phyloP scores from a whole-genome alignment of 2,888 invertebrate genomes.

The Dioctria linearis region DNA sequence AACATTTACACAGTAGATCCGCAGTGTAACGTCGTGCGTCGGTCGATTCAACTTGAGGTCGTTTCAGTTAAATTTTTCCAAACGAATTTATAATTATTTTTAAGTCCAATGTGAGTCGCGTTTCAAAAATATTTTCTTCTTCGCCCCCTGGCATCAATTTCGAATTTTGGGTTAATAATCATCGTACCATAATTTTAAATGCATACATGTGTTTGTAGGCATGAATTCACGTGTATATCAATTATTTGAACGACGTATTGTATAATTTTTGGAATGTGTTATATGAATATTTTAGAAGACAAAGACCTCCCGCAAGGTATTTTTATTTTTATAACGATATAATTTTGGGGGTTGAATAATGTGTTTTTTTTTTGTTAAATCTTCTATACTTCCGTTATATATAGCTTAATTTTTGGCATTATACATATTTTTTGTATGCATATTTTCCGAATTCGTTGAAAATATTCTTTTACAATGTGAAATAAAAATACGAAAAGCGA shows the following conservation, averaged over 20 bases:
- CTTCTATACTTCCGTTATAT: no score
- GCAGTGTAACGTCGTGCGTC: neutral
- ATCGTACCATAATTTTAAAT: neutral
- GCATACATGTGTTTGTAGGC: no score
- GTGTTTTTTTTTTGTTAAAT: no score
- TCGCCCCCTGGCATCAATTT: constrained; percentile 27
- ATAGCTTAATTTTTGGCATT: no score
- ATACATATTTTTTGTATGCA: no score
- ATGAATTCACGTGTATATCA: no score
- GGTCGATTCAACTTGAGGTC: neutral
- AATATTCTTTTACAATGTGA: no score
- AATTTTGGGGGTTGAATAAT: no score
- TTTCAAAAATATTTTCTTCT: constrained; percentile 38
- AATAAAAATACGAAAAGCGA: neutral
- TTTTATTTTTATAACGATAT: no score
- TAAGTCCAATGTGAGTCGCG: neutral
- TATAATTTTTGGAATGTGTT: constrained; percentile 47
- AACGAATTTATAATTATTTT: constrained; percentile 18
- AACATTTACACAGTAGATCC: constrained; percentile 2
- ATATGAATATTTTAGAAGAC: constrained; percentile 36
- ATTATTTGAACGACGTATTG: neutral
- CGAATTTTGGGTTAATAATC: constrained; percentile 29
- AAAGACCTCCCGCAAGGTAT: neutral
- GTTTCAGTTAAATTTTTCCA: neutral
- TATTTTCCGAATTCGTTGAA: neutral